phyloP scores from a whole-genome alignment of 2,888 invertebrate genomes.

The Drosophila falleni region DNA sequence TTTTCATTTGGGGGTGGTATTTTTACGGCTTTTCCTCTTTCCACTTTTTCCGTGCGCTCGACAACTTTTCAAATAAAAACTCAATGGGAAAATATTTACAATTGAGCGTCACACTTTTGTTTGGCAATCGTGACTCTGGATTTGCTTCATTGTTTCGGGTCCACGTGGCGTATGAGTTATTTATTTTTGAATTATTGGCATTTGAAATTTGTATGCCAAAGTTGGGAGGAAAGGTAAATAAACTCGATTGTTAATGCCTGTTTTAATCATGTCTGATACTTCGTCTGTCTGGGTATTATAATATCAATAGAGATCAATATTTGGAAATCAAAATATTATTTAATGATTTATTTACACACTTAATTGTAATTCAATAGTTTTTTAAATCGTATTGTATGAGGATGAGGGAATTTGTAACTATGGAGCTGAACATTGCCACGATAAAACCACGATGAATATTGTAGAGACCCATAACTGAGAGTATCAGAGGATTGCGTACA shows the following conservation, averaged over 20 bases:
- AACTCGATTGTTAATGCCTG: slow-evolving; percentile 27
- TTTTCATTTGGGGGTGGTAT: slow-evolving; percentile 63
- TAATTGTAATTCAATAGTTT: slow-evolving; percentile 24
- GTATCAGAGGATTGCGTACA: slow-evolving; percentile 44
- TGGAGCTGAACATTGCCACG: slow-evolving; percentile 12
- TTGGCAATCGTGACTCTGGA: slow-evolving; percentile 73
- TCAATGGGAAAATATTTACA: slow-evolving; percentile 78
- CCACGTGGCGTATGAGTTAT: slow-evolving; percentile 73
- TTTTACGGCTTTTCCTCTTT: slow-evolving; percentile 37
- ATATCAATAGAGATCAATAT: neutral
- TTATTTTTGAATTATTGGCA: slow-evolving; percentile 76
- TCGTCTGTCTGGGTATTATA: slow-evolving; percentile 6
- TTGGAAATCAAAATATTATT: neutral
- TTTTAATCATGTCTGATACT: slow-evolving; percentile 34
- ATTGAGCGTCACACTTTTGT: slow-evolving; percentile 60
- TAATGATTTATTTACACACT: neutral
- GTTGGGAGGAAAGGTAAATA: slow-evolving; percentile 4
- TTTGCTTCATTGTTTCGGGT: slow-evolving; percentile 50
- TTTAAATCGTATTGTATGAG: slow-evolving; percentile 64
- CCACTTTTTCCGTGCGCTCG: slow-evolving; percentile 6
- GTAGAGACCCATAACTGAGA: slow-evolving; percentile 45
- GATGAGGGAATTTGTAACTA: slow-evolving; percentile 46
- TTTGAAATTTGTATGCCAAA: slow-evolving; percentile 41
- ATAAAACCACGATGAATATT: slow-evolving; percentile 10
- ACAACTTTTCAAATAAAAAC: slow-evolving; percentile 79